phyloP scores from a whole-genome alignment of 2,888 invertebrate species.

The Tenthredo amoena region DNA sequence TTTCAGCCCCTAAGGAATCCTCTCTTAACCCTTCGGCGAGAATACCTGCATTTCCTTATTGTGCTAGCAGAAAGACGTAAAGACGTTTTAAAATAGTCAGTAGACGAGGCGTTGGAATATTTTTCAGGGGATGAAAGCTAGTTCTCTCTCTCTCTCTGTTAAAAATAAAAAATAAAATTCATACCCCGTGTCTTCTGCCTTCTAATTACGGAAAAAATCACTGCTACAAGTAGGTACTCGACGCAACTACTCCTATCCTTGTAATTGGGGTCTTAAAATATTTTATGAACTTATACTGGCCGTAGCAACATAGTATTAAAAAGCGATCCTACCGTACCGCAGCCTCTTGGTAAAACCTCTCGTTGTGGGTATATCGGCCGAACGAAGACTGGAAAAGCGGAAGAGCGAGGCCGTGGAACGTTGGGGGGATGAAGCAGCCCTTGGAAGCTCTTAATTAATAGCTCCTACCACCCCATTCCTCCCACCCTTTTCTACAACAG shows the following conservation, averaged over 20 bases:
- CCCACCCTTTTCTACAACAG: slow-evolving; percentile 38
- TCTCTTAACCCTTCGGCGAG: slow-evolving; percentile 7
- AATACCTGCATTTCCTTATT: slow-evolving; percentile 49
- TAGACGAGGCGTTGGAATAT: neutral
- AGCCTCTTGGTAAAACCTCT: slow-evolving; percentile 28
- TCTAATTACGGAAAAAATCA: slow-evolving; percentile 3
- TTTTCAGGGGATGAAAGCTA: neutral
- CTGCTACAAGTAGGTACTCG: slow-evolving; percentile 1
- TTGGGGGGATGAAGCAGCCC: slow-evolving; percentile 45
- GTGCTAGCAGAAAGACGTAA: neutral
- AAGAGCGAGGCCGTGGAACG: slow-evolving; percentile 41
- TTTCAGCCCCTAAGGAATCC: slow-evolving; percentile 38
- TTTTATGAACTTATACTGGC: slow-evolving; percentile 40
- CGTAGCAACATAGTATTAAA: slow-evolving; percentile 40
- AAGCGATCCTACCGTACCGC: slow-evolving; percentile 12
- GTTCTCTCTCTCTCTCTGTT: neutral
- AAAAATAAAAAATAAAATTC: neutral
- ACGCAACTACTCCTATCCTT: neutral
- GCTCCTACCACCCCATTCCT: slow-evolving; percentile 51
- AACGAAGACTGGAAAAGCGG: slow-evolving; percentile 23
- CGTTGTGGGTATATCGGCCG: neutral
- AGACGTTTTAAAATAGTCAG: neutral
- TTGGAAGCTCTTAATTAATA: slow-evolving; percentile 52
- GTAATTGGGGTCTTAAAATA: slow-evolving; percentile 46
- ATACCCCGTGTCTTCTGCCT: neutral